Evolutionary conservation across 2,797 vertebrate genomes (phyloP).

Genomic region (Myotis vivesi): DNA sequence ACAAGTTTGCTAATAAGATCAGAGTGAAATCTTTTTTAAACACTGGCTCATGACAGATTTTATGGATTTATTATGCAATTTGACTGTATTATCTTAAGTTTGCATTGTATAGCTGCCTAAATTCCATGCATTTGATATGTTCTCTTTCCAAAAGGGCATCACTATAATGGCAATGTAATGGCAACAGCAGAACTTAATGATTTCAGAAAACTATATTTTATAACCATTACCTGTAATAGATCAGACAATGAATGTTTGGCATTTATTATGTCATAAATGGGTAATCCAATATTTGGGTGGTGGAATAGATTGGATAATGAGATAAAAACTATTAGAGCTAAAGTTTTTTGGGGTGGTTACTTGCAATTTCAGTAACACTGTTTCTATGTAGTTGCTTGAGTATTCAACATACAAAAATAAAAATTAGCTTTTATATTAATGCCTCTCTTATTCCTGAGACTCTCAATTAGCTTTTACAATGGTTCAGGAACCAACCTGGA

Average conservation of each 20-base stretch:
- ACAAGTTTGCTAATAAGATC: slow-evolving; percentile 60
- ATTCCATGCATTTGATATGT: slow-evolving; percentile 72
- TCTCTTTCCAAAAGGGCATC: slow-evolving; percentile 56
- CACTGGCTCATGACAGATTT: slow-evolving; percentile 64
- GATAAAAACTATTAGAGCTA: slow-evolving; percentile 35
- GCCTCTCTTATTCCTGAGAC: not conserved
- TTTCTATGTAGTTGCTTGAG: not conserved
- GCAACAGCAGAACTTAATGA: slow-evolving; percentile 52
- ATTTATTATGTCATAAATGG: slow-evolving; percentile 79
- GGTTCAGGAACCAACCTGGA: not conserved
- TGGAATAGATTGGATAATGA: slow-evolving; percentile 70
- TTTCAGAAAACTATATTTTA: slow-evolving; percentile 77
- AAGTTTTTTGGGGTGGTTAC: slow-evolving; percentile 61
- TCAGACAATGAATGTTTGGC: slow-evolving; percentile 75
- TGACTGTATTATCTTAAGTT: slow-evolving; percentile 68
- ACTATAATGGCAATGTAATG: slow-evolving; percentile 70
- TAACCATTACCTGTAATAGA: slow-evolving; percentile 74
- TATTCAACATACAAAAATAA: not conserved
- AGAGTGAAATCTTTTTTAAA: slow-evolving; percentile 72
- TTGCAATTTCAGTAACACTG: not conserved
- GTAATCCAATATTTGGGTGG: slow-evolving; percentile 75
- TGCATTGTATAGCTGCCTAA: slow-evolving; percentile 69
- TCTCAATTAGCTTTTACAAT: not conserved
- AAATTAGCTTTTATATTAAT: not conserved
- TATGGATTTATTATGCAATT: slow-evolving; percentile 77